Evolutionary conservation across 92 coral and sea anemone species (phyloP).

Genomic region (Desmophyllum pertusum): DNA sequence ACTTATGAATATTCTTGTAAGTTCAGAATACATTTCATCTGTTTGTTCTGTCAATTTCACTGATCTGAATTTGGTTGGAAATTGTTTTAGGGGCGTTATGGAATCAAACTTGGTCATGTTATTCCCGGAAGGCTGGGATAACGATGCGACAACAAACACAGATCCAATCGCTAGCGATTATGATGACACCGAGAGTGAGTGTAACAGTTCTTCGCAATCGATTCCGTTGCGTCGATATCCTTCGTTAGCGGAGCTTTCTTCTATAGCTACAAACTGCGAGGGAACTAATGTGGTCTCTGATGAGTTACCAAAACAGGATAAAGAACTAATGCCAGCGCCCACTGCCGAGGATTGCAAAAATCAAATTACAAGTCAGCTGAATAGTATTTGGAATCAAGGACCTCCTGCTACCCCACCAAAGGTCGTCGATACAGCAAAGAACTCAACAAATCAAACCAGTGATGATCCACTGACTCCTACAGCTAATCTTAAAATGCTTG

Average conservation of each 20-base stretch:
- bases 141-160: slow-evolving; percentile 27
- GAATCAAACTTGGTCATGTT: slow-evolving; percentile 34
- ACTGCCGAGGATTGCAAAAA: slow-evolving; percentile 27
- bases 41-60: slow-evolving; percentile 3
- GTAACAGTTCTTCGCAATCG: slow-evolving; percentile 52
- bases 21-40: slow-evolving; percentile 28
- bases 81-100: slow-evolving; percentile 23
- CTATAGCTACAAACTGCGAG: slow-evolving; percentile 75
- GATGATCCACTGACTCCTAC: slow-evolving; percentile 97
- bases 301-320: slow-evolving; percentile 17
- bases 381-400: slow-evolving; percentile 31
- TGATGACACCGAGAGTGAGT: slow-evolving; percentile 50
- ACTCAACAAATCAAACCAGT: slow-evolving; percentile 10
- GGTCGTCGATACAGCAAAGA: slow-evolving; percentile 24
- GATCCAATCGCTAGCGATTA: slow-evolving; percentile 23
- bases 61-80: slow-evolving; percentile 8
- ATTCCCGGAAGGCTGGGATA: slow-evolving; percentile 57
- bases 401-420: slow-evolving; percentile 91
- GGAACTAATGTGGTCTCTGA: slow-evolving; percentile 49
- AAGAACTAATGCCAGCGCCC: slow-evolving; percentile 16
- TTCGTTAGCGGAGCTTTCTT: slow-evolving; percentile 90
- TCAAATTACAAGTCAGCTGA: slow-evolving; percentile 37
- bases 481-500: slow-evolving; percentile 96
- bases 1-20: background rate
- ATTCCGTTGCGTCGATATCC: slow-evolving; percentile 70